Percentiles rank a stretch among this genome's conserved stretches.
These are phyloP conservation scores for Nesogale talazaci DNA, from an alignment of 2,113 vertebrate species.

Conservation along the genomic window DNA sequence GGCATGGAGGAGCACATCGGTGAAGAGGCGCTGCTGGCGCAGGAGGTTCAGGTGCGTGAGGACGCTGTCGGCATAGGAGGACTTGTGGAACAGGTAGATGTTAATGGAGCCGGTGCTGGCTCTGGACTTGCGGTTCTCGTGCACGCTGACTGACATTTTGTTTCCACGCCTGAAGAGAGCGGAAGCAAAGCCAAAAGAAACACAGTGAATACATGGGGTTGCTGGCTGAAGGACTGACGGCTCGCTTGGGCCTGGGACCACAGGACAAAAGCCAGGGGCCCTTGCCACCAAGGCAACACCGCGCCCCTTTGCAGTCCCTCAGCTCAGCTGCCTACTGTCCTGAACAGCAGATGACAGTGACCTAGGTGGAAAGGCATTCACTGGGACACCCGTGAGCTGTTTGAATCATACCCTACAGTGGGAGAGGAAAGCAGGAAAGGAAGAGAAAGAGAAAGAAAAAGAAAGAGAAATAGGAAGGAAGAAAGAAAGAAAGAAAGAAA, in stretches of 20 bases:
- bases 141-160: slow-evolving; percentile 91
- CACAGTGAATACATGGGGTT: slow-evolving; percentile 56
- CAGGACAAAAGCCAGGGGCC: slow-evolving; percentile 2
- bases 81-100: slow-evolving; percentile 91
- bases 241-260: neutral
- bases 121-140: slow-evolving; percentile 91
- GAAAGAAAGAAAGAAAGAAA: slow-evolving; percentile 56
- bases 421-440: no score
- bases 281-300: neutral
- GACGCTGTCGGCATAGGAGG: slow-evolving; percentile 91
- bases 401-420: slow-evolving; percentile 65
- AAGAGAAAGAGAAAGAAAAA: slow-evolving; percentile 63
- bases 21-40: slow-evolving; percentile 90
- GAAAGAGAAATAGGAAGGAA: slow-evolving; percentile 50
- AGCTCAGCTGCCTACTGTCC: neutral
- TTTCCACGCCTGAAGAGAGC: slow-evolving; percentile 83
- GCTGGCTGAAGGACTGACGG: neutral
- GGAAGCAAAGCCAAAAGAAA: slow-evolving; percentile 68
- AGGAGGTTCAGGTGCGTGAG: slow-evolving; percentile 90
- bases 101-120: slow-evolving; percentile 91
- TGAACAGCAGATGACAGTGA: neutral
- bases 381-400: slow-evolving; percentile 65
- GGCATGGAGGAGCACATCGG: slow-evolving; percentile 90
- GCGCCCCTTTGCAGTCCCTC: neutral
- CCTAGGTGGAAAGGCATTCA: slow-evolving; percentile 26